Base-by-base conservation (phyloP, 2,113 vertebrate species). In the Microtus ochrogaster region DNA sequence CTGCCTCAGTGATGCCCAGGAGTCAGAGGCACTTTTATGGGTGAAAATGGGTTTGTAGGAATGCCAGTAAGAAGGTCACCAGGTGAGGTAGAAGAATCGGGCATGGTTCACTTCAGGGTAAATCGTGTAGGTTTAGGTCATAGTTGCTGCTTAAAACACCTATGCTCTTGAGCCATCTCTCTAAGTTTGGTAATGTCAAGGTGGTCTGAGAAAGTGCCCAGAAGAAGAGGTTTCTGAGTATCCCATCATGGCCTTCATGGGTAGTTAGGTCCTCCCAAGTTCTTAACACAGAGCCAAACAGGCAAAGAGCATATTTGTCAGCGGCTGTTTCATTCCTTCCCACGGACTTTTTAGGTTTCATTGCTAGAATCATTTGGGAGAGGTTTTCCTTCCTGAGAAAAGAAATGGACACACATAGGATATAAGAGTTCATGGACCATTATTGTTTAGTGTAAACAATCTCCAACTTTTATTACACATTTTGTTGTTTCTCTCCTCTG, bases 381-480 rank as follows among this genome's bases (percentile, higher is more conserved):
- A 8, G 49, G 90, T 92, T 94, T 66, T 68, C 41, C 49, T 91
- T 82, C 4, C 39, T 79, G 21, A 73, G n/a, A 95, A 96, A 94
- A 91, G 73, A 65, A 33, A 22, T 92, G 94, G 41, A 65, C 6
- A 41, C 14, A 39, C 19, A 70, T 16, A 65, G 61, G 70, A 61
- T 58, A 82, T 33, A 87, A 72, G 44, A 82, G 13, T 77, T 92
- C 24, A 78, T 41, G 68, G 63, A 63, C 21, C 2, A 16, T 41
- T 3, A 13, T 95, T 33, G 52, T 24, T 21, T 36, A 73, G 21
- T 76, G 84, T 90, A 58, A 61, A 1, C 22, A 44, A 28, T 63
- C 70, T 72, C 66, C 76, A 81, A 5, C 33, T 68, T 61, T 74
- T 44, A 78, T 74, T 22, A 49, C 36, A 19, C 52, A 94, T 55